Evolutionary conservation across 2,797 vertebrate genomes (phyloP), one percentile per base, ranked within the genome.

Genomic region (Erethizon dorsatum): DNA sequence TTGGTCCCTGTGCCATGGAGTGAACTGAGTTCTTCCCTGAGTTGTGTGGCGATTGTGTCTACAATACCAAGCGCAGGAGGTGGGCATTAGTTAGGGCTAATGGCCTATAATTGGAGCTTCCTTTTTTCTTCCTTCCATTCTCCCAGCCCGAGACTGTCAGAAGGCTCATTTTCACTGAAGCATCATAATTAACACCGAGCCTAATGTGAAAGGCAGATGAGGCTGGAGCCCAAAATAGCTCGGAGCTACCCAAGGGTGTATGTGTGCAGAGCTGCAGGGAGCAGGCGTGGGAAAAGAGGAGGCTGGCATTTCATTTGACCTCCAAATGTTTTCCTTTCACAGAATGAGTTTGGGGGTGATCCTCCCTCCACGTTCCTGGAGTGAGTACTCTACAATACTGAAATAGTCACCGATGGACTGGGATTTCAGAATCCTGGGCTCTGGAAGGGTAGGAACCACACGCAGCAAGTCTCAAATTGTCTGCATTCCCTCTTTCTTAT

Each of bases 31-130:
- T 91, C 88, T 92, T 71, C 69, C 57, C 84, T 89, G n/a, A 50
- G 78, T 63, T 37, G 90, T 59, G 31, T 83, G 92, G 63, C 6
- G 80, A 94, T 83, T 97, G 89, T 97, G 90, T 94, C 91, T 94
- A 85, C 93, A 97, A 80, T 92, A 52, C 5, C 0, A 69, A n/a
- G 77, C 83, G 2, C 96, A 83, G 96, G 11, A 31, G 85, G 93
- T 90, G 88, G 97, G 92, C 93, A 22, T 97, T 98, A 98, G 96
- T 97, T 96, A 97, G 96, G 97, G 77, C 97, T 98, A 97, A 98
- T 90, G 90, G 97, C 84, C 56, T 87, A 47, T 97, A 97, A 98
- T 61, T 96, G 78, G 83, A 97, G 91, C 95, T 98, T 97, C 97
- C 97, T 91, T 97, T 96, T 89, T 98, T 97, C 95, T 4, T 80